Evolutionary conservation across 2,888 invertebrate species (phyloP), one percentile per base, ranked within the genome.

Genomic region (Drosophila mettleri): DNA sequence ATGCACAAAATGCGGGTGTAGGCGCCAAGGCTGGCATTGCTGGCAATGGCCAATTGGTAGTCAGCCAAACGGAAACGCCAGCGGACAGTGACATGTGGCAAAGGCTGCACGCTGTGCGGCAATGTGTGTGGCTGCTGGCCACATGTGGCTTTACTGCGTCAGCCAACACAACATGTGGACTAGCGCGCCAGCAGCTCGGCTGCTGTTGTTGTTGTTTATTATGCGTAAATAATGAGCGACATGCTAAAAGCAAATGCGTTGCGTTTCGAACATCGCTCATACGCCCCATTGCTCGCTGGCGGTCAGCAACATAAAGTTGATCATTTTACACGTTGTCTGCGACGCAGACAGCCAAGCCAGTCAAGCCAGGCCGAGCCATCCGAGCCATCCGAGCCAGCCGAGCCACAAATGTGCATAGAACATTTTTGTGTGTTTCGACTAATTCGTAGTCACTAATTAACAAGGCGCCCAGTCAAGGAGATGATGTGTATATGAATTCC

Each of bases 161-260:
- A 14, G 38, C 43, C n/a, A 43, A 9, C 24, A 24, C 24, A 43
- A 14, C 41, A 41, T 41, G n/a, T 41, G n/a, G 22, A 41, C 41
- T 22, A 31, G 18, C 14, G 22, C 22, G 27, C 3, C 49, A 46
- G 24, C 14, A 20, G 38, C 52, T 22, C 33, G 29, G 20, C n/a
- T 20, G 24, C 24, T 33, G n/a, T n/a, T n/a, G 20, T 10, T 20
- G 63, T 64, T 77, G 72, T 78, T 78, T 79, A 80, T 70, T 66
- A 75, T 78, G 81, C 77, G 84, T 74, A 67, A 80, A 80, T 79
- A 81, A 80, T 82, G 74, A 72, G 68, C 67, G 74, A 70, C 72
- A 84, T 83, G n/a, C n/a, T 80, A 78, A 81, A 69, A 71, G 54
- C 69, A 68, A 66, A 65, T 55, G 73, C 75, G 63, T 52, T 61